These are phyloP conservation scores for Eledone cirrhosa DNA, from an alignment of 2,888 invertebrate species.

Conservation along the genomic window DNA sequence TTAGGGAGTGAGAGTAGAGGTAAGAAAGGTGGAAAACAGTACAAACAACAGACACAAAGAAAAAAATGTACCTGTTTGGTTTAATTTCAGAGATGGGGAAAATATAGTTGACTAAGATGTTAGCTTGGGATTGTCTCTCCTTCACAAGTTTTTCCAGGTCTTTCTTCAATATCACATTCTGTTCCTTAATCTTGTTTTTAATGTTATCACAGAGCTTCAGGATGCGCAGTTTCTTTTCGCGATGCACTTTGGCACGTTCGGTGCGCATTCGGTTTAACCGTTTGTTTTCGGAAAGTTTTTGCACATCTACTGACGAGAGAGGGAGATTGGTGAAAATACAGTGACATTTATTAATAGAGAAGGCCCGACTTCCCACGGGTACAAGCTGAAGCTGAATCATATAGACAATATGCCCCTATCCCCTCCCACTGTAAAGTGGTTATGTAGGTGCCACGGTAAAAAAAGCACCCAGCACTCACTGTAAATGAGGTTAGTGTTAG, in stretches of 20 bases:
- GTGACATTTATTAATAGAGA: too few species aligned
- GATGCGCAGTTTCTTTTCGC: constrained; percentile 31
- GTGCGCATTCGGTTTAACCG: not conserved
- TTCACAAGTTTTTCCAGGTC: constrained; percentile 36
- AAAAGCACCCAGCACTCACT: too few species aligned
- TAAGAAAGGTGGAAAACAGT: too few species aligned
- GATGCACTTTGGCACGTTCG: constrained; percentile 18
- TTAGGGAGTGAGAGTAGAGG: too few species aligned
- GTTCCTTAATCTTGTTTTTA: constrained; percentile 12
- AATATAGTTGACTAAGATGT: constrained; percentile 42
- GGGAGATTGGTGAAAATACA: not conserved
- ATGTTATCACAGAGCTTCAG: constrained; percentile 24
- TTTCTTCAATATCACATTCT: constrained; percentile 26
- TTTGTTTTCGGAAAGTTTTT: constrained; percentile 28
- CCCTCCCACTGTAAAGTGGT: too few species aligned
- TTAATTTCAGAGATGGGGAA: constrained; percentile 51
- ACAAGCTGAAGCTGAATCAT: too few species aligned
- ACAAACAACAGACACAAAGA: too few species aligned
- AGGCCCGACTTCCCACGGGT: too few species aligned
- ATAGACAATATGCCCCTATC: too few species aligned
- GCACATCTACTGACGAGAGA: constrained; percentile 3
- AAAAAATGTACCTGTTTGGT: constrained; percentile 40
- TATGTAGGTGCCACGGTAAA: too few species aligned
- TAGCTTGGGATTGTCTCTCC: constrained; percentile 39
- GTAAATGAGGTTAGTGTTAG: too few species aligned